phyloP scores from a whole-genome alignment of 2,113 vertebrate species.

The Leucopsar rothschildi region DNA sequence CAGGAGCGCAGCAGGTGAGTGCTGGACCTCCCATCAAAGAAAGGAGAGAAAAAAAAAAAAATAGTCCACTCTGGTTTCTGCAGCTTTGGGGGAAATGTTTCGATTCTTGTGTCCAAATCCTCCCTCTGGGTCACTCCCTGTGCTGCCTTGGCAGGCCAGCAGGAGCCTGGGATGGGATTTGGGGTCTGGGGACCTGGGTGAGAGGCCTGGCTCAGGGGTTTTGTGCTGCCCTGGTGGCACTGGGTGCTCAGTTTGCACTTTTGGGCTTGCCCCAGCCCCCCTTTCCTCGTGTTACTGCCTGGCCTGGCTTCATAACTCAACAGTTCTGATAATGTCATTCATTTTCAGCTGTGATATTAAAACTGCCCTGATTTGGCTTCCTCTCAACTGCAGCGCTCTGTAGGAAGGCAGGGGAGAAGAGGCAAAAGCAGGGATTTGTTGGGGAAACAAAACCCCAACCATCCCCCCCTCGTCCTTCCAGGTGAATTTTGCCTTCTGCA shows the following conservation, averaged over 20 bases:
- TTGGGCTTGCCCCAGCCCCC: neutral
- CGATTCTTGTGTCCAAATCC: fast-evolving
- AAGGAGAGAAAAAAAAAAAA: neutral
- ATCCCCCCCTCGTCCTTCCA: neutral
- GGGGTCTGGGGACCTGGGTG: neutral
- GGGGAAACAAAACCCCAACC: fast-evolving
- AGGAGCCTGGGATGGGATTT: neutral
- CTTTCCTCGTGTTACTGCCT: neutral
- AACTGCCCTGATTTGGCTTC: neutral
- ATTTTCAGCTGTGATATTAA: constrained; percentile 1
- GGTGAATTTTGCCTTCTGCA: neutral
- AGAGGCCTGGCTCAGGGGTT: neutral
- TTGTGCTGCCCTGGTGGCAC: neutral
- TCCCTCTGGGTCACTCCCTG: neutral
- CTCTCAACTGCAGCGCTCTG: neutral
- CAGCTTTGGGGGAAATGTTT: neutral
- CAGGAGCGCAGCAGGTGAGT: neutral
- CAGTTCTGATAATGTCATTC: neutral
- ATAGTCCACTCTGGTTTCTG: neutral
- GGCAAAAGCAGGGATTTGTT: neutral
- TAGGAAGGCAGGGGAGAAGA: neutral
- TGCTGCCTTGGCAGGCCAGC: neutral
- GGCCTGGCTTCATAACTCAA: neutral
- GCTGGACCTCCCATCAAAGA: neutral
- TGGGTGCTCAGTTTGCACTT: neutral